Evolutionary conservation across 1,140 invertebrate genomes (phyloP), one percentile per base, ranked within the genome.

Genomic region (Linepithema humile): DNA sequence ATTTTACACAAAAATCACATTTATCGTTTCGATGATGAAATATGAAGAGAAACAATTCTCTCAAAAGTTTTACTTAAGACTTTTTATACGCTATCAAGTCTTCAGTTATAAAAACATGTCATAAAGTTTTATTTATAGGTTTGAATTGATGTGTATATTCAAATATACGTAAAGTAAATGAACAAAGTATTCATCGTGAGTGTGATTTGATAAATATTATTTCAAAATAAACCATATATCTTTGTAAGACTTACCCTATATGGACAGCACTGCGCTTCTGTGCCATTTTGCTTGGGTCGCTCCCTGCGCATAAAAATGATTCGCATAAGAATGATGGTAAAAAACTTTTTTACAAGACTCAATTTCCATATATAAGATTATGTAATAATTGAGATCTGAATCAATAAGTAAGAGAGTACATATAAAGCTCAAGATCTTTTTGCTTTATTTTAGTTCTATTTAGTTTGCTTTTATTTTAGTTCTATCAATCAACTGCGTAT

Each of bases 261-360:
- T 95, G 96, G 82, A 95, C 94, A 85, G 95, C 94, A 84, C 94
- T 94, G 82, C 95, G 94, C 94, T 96, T 96, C 92, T 95, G 95
- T 90, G 95, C 94, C 91, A 95, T 95, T 93, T 96, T 96, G 85
- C 94, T 95, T 85, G 95, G 94, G 93, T 96, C 95, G 92, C 95
- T 95, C 94, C 95, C 95, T 96, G 83, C 9, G 87, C 65, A 78
- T 75, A 65, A 87, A n/a, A 89, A 90, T 26, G 83, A 64, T 69
- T 74, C 70, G 78, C 62, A 78, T 75, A 23, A 73, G 55, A 12
- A 15, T 45, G 12, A n/a, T 15, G 6, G 20, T 20, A 6, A 38
- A 23, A 0, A 57, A 45, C 0, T 35, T 40, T 17, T 17, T 35
- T 23, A 23, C 7, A 32, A 60, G 9, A 5, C 15, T 64, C 53